Conservation (phyloP, 2,113 vertebrate genomes). For the Mirza zaza region DNA sequence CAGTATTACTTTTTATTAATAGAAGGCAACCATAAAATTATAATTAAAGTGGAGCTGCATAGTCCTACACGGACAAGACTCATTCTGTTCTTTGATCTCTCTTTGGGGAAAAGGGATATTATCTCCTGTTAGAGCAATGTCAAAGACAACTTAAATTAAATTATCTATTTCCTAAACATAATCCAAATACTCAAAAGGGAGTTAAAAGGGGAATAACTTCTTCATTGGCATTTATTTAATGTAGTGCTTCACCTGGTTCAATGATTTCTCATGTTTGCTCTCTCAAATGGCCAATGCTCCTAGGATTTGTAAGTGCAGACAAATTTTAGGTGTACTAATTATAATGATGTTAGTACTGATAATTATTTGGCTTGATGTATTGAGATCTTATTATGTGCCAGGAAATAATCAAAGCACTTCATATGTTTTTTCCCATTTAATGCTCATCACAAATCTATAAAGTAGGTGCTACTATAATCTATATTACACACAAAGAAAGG, state of each 20-base stretch:
- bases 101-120: conserved; percentile 52
- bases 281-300: not conserved
- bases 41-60: conserved; percentile 40
- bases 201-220: not conserved
- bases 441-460: not conserved
- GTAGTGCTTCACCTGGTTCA: not conserved
- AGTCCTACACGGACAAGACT: not conserved
- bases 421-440: not conserved
- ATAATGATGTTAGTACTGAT: conserved; percentile 28
- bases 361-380: conserved; percentile 19
- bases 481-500: not conserved
- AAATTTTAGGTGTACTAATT: conserved; percentile 4
- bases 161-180: conserved; percentile 55
- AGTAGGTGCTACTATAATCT: not conserved
- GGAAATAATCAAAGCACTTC: not conserved
- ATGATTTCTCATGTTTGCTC: not conserved
- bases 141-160: conserved; percentile 57
- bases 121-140: conserved; percentile 53
- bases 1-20: not conserved
- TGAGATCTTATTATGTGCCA: conserved; percentile 7
- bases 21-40: not conserved
- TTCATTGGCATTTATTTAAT: not conserved
- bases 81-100: conserved; percentile 45
- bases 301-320: conserved; percentile 9
- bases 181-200: conserved; percentile 43